phyloP scores from a whole-genome alignment of 1,140 invertebrate genomes.

The Drosophila navojoa region DNA sequence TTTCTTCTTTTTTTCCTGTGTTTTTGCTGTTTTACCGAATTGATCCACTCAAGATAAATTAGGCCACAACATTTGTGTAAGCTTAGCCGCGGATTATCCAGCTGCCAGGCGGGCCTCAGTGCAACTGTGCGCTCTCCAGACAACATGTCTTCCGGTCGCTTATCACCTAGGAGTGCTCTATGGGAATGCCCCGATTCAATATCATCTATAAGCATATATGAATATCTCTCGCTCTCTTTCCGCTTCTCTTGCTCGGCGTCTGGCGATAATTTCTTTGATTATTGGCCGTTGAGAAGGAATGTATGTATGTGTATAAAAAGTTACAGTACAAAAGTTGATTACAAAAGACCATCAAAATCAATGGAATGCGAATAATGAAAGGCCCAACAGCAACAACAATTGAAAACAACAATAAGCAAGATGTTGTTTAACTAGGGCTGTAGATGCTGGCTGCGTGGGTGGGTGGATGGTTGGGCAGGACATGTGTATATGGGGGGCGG shows the following conservation, averaged over 20 bases:
- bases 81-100: constrained; percentile 63
- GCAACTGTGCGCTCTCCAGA: constrained; percentile 24
- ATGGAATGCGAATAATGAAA: constrained; percentile 81
- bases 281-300: constrained; percentile 20
- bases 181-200: background rate
- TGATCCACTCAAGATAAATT: constrained; percentile 81
- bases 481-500: constrained; percentile 20
- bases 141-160: constrained; percentile 66
- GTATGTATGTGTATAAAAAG: constrained; percentile 61
- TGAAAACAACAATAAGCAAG: constrained; percentile 54
- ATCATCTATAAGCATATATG: background rate
- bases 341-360: constrained; percentile 80
- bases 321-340: constrained; percentile 74
- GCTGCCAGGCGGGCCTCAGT: background rate
- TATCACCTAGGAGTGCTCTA: constrained; percentile 23
- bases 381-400: constrained; percentile 36
- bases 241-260: background rate
- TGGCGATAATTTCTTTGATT: constrained; percentile 26
- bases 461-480: background rate
- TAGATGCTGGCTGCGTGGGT: background rate
- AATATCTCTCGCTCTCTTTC: background rate
- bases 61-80: constrained; percentile 75
- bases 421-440: background rate
- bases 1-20: background rate
- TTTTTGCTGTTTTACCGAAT: constrained; percentile 36